Percentiles rank a stretch among this genome's conserved stretches.
phyloP scores from a whole-genome alignment of 2,888 invertebrate species.

The Caenorhabditis imperialis region DNA sequence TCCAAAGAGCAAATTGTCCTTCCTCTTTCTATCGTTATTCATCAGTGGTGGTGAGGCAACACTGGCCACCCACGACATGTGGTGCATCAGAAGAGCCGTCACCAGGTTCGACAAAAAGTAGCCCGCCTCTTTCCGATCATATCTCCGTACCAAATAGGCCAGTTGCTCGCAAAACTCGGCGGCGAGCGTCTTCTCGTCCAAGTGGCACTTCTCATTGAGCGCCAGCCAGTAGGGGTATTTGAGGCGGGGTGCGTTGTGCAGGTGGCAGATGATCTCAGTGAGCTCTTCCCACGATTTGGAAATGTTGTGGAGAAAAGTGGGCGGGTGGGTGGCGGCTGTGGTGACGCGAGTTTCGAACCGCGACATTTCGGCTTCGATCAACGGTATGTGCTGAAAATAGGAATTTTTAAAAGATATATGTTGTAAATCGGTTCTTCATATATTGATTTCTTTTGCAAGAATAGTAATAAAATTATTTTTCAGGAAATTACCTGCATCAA shows the following conservation, averaged over 20 bases:
- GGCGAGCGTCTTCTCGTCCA: constrained; percentile 57
- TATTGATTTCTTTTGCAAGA: too few relatives aligned
- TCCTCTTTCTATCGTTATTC: not conserved
- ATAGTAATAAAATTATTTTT: too few relatives aligned
- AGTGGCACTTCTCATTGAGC: constrained; percentile 52
- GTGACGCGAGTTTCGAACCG: constrained; percentile 63
- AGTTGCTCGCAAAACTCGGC: constrained; percentile 67
- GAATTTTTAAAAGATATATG: too few relatives aligned
- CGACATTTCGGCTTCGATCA: constrained; percentile 70
- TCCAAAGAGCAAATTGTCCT: constrained; percentile 56
- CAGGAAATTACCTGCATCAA: constrained; percentile 61
- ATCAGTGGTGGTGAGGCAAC: constrained; percentile 69
- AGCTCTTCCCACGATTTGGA: constrained; percentile 68
- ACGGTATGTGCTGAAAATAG: constrained; percentile 70
- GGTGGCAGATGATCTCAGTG: constrained; percentile 60
- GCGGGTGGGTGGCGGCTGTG: constrained; percentile 54
- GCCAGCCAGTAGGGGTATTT: constrained; percentile 71
- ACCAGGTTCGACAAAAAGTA: constrained; percentile 74
- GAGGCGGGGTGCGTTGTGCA: constrained; percentile 71
- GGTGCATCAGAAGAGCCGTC: constrained; percentile 74
- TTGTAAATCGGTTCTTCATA: too few relatives aligned
- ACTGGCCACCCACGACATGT: constrained; percentile 75
- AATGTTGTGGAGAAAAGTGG: constrained; percentile 66
- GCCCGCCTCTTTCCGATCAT: constrained; percentile 70
- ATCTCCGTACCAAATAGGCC: constrained; percentile 58